These are phyloP conservation scores for Drosophila bunnanda DNA, from an alignment of 2,888 invertebrate genomes.

Conservation along the genomic window DNA sequence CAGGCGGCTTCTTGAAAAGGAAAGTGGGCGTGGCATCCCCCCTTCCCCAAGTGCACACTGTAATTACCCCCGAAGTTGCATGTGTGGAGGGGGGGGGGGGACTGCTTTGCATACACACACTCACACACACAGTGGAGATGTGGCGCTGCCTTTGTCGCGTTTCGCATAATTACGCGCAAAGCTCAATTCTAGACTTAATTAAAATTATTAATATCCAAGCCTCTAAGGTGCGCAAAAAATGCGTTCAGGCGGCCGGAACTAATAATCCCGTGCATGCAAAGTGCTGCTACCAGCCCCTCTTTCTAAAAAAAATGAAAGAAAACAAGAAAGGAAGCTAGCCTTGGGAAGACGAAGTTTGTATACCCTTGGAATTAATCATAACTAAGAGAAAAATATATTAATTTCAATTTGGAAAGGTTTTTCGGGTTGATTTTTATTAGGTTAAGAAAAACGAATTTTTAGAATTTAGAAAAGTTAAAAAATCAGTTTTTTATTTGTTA, in stretches of 20 bases:
- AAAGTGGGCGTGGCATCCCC: slow-evolving; percentile 69
- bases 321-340: not conserved
- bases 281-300: slow-evolving; percentile 9
- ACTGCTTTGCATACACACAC: slow-evolving; percentile 62
- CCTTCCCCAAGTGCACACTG: slow-evolving; percentile 47
- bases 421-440: too few relatives aligned
- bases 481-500: too few relatives aligned
- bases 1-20: slow-evolving; percentile 72
- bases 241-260: slow-evolving; percentile 82
- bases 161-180: slow-evolving; percentile 81
- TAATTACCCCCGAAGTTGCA: slow-evolving; percentile 56
- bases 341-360: not conserved
- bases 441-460: too few relatives aligned
- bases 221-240: slow-evolving; percentile 56
- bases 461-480: too few relatives aligned
- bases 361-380: not conserved
- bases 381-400: not conserved
- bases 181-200: slow-evolving; percentile 75
- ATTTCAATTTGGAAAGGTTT: too few relatives aligned
- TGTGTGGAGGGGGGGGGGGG: not conserved
- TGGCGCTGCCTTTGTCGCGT: slow-evolving; percentile 57
- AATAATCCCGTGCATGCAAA: slow-evolving; percentile 76
- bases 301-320: not conserved
- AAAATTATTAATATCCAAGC: slow-evolving; percentile 70
- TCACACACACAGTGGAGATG: not conserved